A percentile compares a stretch with the other conserved stretches of the same genome.
These are phyloP conservation scores for Cabera pusaria DNA, from an alignment of 2,888 invertebrate genomes.

Conservation along the genomic window DNA sequence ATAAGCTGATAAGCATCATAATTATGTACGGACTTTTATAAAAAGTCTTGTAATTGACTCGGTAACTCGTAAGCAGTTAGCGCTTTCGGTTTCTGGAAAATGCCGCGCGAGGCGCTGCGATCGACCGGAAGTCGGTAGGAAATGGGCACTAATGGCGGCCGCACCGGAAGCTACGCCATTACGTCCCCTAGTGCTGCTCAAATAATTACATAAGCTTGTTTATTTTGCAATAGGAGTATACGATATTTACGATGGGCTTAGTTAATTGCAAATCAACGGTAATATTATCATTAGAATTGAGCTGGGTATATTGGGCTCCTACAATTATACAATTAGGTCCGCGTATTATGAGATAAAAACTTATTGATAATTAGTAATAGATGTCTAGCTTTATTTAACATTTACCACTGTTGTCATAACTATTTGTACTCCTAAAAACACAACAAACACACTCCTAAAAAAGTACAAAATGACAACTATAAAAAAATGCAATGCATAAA, in stretches of 20 bases:
- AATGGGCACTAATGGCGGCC: slow-evolving; percentile 80
- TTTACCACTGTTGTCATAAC: too few relatives aligned
- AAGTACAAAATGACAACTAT: too few relatives aligned
- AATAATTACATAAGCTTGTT: slow-evolving; percentile 70
- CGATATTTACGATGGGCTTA: too few relatives aligned
- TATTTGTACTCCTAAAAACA: too few relatives aligned
- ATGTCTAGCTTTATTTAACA: too few relatives aligned
- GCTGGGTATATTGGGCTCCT: too few relatives aligned
- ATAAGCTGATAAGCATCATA: slow-evolving; percentile 39
- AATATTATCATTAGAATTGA: too few relatives aligned
- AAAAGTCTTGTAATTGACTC: slow-evolving; percentile 20
- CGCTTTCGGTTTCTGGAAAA: slow-evolving; percentile 33
- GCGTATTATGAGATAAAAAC: too few relatives aligned
- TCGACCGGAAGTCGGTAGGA: slow-evolving; percentile 71
- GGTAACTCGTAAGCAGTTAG: slow-evolving; percentile 20
- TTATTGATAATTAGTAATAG: too few relatives aligned
- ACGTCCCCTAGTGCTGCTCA: slow-evolving; percentile 72
- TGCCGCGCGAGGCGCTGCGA: slow-evolving; percentile 51
- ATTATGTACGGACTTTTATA: slow-evolving; percentile 28
- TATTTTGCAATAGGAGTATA: slow-evolving; percentile 35
- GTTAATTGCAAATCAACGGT: too few relatives aligned
- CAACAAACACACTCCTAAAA: slow-evolving; percentile 5
- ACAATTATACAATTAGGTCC: too few relatives aligned
- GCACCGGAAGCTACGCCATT: slow-evolving; percentile 75
- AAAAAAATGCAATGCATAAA: too few relatives aligned